Evolutionary conservation across 2,888 invertebrate species (phyloP).

Genomic region (Tenthredo distinguenda): DNA sequence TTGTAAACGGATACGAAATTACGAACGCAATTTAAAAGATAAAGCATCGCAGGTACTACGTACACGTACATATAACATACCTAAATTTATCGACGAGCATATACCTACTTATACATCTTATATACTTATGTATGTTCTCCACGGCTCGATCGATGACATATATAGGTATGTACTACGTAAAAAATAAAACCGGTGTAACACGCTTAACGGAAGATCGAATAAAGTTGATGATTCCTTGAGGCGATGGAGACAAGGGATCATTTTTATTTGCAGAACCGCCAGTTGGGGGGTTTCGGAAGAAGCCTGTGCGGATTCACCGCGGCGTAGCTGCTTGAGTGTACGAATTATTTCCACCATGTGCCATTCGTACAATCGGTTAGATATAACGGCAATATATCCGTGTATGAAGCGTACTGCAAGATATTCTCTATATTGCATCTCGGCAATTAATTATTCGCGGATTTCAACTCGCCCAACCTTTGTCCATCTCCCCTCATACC

Average conservation of each 20-base stretch:
- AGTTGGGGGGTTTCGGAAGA: neutral
- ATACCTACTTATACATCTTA: neutral
- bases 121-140: neutral
- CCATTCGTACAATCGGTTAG: neutral
- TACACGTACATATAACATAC: neutral
- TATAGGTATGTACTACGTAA: neutral
- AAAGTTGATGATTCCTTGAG: neutral
- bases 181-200: neutral
- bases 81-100: conserved; percentile 51
- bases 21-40: conserved; percentile 5
- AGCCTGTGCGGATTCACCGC: neutral
- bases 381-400: neutral
- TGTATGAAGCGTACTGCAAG: neutral
- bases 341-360: neutral
- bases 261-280: neutral
- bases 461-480: conserved; percentile 15
- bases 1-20: conserved; percentile 23
- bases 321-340: neutral
- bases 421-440: conserved; percentile 28
- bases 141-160: neutral
- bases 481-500: conserved; percentile 14
- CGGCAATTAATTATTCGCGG: conserved; percentile 30
- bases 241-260: neutral
- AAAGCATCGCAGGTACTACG: neutral
- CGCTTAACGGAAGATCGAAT: neutral